phyloP scores from a whole-genome alignment of 2,888 invertebrate species.

The Harmothoe impar region DNA sequence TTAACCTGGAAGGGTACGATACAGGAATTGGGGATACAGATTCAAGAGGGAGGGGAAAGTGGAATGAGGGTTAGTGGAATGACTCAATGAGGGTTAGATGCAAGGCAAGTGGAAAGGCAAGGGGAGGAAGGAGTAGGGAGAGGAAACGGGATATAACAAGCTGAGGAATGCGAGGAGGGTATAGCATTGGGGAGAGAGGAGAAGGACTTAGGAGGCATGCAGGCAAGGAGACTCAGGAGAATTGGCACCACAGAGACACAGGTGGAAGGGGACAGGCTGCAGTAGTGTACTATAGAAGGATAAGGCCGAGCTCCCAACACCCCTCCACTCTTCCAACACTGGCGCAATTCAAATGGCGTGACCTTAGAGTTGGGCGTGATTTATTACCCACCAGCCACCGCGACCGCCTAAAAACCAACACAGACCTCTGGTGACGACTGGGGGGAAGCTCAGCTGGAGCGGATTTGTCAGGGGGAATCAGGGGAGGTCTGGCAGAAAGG shows the following conservation, averaged over 20 bases:
- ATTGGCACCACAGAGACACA: too few relatives aligned
- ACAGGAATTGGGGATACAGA: neutral
- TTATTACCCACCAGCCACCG: slow-evolving; percentile 2
- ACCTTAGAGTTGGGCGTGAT: slow-evolving; percentile 23
- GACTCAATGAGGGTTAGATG: too few relatives aligned
- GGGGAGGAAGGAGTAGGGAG: too few relatives aligned
- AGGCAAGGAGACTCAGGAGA: too few relatives aligned
- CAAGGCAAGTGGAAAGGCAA: neutral
- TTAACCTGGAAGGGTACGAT: too few relatives aligned
- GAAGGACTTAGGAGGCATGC: too few relatives aligned
- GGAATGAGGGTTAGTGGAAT: neutral
- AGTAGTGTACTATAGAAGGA: too few relatives aligned
- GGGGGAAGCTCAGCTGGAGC: neutral
- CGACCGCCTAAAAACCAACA: neutral
- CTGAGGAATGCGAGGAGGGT: too few relatives aligned
- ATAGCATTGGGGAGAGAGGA: too few relatives aligned
- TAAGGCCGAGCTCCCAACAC: too few relatives aligned
- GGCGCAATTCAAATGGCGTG: slow-evolving; percentile 27
- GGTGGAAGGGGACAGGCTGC: too few relatives aligned
- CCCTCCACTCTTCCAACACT: neutral
- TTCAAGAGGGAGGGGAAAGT: neutral
- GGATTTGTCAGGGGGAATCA: slow-evolving; percentile 26
- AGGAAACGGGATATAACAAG: too few relatives aligned
- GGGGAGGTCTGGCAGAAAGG: neutral
- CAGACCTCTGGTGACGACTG: neutral